Evolutionary conservation across 2,888 invertebrate genomes (phyloP), one percentile per base, ranked within the genome.

Genomic region (Acleris literana): DNA sequence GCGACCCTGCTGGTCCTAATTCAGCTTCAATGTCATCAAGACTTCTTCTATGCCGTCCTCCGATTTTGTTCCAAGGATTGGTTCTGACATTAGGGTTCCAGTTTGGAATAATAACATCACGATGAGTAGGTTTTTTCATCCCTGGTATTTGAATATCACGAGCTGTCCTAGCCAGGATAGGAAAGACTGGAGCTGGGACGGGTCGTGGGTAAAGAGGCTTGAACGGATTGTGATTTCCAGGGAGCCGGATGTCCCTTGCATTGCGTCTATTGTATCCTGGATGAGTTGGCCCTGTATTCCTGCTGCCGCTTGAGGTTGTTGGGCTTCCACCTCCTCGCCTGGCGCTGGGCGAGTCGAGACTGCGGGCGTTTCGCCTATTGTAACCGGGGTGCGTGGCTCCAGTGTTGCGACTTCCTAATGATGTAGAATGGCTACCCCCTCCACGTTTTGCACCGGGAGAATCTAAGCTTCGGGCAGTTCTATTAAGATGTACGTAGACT

Each of bases 301-400:
- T 39, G 43, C 63, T 57, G 52, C 63, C 57, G 39, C 51, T 51
- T 43, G 39, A 51, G 7, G 49, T 44, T 22, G 39, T 33, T 1
- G 54, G 33, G 5, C 58, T 16, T n/a, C 58, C 60, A 17, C 64
- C 64, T 33, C 64, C 49, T 54, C 67, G 53, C 57, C 51, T 39
- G 43, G 55, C 69, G 25, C 69, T 69, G n/a, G 66, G 67, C 5
- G 66, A 67, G 20, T 63, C 68, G 7, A 67, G 33, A 49, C 64
- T 69, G 11, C 68, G 58, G 7, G 83, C 72, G 53, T 85, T 81
- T 20, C 84, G 79, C 5, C 81, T 76, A 59, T 84, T 83, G 69
- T 82, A 82, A 13, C 82, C 84, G 11, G 84, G 81, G 66, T 83
- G 81, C 4, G 82, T 81, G 5, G 78, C 65, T 6, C 82, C 82